Conservation (phyloP, 2,888 invertebrate species). For the Aporophyla lueneburgensis region DNA sequence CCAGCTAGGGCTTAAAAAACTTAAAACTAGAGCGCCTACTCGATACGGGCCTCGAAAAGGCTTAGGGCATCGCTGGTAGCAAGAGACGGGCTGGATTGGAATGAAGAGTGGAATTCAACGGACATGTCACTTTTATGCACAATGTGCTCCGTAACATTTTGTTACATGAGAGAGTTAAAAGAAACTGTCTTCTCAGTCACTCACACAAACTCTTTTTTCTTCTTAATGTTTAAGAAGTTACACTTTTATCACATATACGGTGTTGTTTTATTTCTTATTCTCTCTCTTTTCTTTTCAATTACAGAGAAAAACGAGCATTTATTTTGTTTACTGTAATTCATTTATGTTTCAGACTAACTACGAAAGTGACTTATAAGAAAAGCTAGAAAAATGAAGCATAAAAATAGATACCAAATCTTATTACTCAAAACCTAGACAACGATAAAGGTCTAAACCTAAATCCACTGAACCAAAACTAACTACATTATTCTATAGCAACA, state of each 20-base stretch:
- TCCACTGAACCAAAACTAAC: constrained; percentile 2
- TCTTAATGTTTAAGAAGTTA: background rate
- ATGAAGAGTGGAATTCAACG: too few species aligned
- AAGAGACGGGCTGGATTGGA: too few species aligned
- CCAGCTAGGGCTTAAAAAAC: too few species aligned
- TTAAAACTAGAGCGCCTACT: too few species aligned
- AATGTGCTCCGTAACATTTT: too few species aligned
- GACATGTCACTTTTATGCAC: too few species aligned
- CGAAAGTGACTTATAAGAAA: background rate
- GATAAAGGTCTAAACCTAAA: constrained; percentile 18
- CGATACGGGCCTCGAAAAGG: too few species aligned
- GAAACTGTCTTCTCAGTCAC: background rate
- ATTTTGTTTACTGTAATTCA: background rate
- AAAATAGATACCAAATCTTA: background rate
- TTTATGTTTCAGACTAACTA: background rate
- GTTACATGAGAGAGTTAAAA: background rate
- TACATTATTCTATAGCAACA: constrained; percentile 4
- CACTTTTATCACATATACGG: background rate
- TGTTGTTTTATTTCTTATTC: background rate
- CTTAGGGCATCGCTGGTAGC: too few species aligned
- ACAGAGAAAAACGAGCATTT: background rate
- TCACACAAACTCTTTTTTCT: background rate
- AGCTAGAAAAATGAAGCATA: background rate
- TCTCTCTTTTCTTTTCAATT: background rate
- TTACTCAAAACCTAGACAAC: background rate